Base-by-base conservation (phyloP, 1,140 invertebrate species). In the Stegodyphus mimosarum region DNA sequence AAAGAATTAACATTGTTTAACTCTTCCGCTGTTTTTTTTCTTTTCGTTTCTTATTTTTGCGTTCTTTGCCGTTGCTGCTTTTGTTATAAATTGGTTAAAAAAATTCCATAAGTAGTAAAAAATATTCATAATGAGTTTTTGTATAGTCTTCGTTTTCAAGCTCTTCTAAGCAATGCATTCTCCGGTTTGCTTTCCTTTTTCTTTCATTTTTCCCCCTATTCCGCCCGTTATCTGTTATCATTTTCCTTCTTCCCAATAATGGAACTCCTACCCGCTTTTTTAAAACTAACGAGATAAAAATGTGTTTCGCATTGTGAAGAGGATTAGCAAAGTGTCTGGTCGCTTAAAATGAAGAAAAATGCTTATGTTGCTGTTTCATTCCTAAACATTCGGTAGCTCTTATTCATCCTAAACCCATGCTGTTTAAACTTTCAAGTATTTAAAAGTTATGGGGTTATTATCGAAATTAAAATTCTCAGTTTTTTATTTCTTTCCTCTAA, bases 1-100 rank as follows among this genome's bases (percentile, higher is more conserved):
- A 83, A 64, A 79, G 73, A 63, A 81, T 71, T 72, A 63, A 63
- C 55, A 81, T 81, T 80, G 66, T 71, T 71, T 81, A 83, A 83
- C 79, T 73, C 55, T 83, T 73, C 67, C 50, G 76, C n/a, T 83
- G 53, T 83, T 83, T 60, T 64, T 69, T 69, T 83, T n/a, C n/a
- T n/a, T n/a, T n/a, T n/a, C n/a, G n/a, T n/a, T n/a, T n/a, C n/a
- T n/a, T n/a, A n/a, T n/a, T 60, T 60, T 83, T 73, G 13, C 53
- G 13, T 52, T 73, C 13, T 72, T 63, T 15, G 4, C 49, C 15
- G 13, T 72, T 50, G 51, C 67, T 51, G 63, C 9, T 66, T 79
- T 79, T 79, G 76, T 79, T 70, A 79, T 53, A 18, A 13, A 49
- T 79, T 7, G 63, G 5, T 11, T 13, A 53, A 70, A 79, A 79